Base-by-base conservation (phyloP, 2,113 vertebrate genomes). In the Panurus biarmicus region DNA sequence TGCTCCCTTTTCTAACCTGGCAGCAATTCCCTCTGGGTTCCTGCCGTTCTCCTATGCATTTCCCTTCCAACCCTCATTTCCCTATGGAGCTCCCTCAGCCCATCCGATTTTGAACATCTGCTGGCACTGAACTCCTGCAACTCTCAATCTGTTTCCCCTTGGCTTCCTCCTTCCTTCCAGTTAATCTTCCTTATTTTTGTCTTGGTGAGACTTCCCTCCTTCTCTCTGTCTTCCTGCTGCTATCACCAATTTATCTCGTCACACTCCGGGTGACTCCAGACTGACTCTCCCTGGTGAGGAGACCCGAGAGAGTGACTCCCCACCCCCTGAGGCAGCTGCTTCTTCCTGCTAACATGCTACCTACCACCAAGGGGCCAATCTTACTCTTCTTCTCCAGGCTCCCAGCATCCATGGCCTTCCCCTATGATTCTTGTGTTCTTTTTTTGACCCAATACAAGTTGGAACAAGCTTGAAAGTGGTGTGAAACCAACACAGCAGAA, bases 91-190 rank as follows among this genome's bases (percentile, higher is more conserved):
- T 95, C 72, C 92, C 69, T 93, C 79, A 96, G 69, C 94, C 90
- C 94, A 90, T 85, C 38, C 11, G 26, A 92, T 85, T 90, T 66
- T 54, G 82, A 96, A 95, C 94, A 96, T 95, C 96, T 96, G 95
- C 72, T 95, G 94, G 96, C 90, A 92, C 94, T 93, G 95, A 96
- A 96, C 95, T 96, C 90, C 92, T 88, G 94, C 65, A 92, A 86
- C 83, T 96, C 92, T 90, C 96, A 96, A 93, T 94, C 96, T 96
- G 96, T 74, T 95, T 94, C 90, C 88, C 82, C 44, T 94, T 96
- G 96, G 88, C 79, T 95, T 95, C 88, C 88, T 86, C 90, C 76
- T 96, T 96, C 88, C 85, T 95, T 96, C 88, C 92, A 94, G 90
- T 93, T 96, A 69, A 88, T 95, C 92, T 87, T 94, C 79, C 91